Percentiles rank a stretch among this genome's conserved stretches.
Conservation (phyloP, 2,888 invertebrate species). For the Cataglyphis rosenhaueri region DNA sequence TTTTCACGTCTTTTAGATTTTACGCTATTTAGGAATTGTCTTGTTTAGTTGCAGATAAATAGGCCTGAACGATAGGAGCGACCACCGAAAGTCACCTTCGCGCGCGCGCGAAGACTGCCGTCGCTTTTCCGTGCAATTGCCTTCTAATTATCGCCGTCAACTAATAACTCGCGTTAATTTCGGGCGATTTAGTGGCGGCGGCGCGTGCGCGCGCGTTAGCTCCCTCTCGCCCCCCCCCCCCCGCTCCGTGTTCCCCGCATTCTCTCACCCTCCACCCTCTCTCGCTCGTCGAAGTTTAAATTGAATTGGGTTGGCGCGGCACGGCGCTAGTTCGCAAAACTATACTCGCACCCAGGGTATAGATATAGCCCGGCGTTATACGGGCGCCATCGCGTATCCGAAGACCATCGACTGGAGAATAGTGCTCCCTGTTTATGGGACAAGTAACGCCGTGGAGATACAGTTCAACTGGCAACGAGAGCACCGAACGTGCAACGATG, state of each 20-base stretch:
- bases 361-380: constrained; percentile 60
- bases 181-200: constrained; percentile 83
- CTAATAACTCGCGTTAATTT: constrained; percentile 85
- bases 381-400: constrained; percentile 79
- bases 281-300: constrained; percentile 82
- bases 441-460: constrained; percentile 83
- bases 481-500: constrained; percentile 73
- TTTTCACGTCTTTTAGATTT: background rate
- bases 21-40: background rate
- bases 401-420: constrained; percentile 84
- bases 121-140: constrained; percentile 85
- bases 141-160: constrained; percentile 84
- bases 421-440: constrained; percentile 83
- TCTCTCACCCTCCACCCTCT: constrained; percentile 57
- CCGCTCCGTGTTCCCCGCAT: constrained; percentile 40
- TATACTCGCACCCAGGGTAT: constrained; percentile 74
- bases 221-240: background rate
- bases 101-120: constrained; percentile 58
- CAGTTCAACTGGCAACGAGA: constrained; percentile 82
- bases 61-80: constrained; percentile 51
- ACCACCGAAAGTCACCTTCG: constrained; percentile 63
- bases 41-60: constrained; percentile 54
- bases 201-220: constrained; percentile 74
- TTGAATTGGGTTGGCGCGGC: constrained; percentile 84
- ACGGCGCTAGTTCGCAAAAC: constrained; percentile 81